Conservation (phyloP, 2,888 invertebrate species). For the Megalurothrips usitatus region DNA sequence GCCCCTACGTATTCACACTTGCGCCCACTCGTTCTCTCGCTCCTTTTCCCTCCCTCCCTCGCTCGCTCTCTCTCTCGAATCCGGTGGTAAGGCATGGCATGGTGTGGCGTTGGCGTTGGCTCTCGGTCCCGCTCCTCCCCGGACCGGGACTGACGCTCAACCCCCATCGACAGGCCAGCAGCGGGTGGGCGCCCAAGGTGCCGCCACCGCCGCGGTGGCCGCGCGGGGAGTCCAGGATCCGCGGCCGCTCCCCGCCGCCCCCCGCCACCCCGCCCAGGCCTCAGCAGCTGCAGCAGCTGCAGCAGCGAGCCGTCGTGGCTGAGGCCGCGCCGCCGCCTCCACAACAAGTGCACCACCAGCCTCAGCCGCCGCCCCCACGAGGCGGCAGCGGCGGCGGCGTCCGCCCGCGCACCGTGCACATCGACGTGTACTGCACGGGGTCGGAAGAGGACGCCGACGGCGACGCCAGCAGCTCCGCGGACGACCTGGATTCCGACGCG, state of each 20-base stretch:
- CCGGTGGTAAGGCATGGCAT: no score
- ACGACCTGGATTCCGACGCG: slow-evolving; percentile 49
- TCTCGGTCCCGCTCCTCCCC: no score
- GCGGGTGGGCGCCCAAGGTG: slow-evolving; percentile 1
- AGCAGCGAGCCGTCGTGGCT: slow-evolving; percentile 38
- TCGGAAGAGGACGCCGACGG: slow-evolving; percentile 49
- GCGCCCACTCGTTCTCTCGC: no score
- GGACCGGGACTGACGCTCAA: no score
- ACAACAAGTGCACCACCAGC: no score
- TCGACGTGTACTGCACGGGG: slow-evolving; percentile 70
- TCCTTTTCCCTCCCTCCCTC: no score
- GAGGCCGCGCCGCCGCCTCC: slow-evolving; percentile 42
- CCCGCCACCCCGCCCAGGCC: slow-evolving; percentile 37
- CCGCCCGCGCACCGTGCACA: slow-evolving; percentile 59
- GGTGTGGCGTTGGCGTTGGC: no score
- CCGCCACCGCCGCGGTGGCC: slow-evolving; percentile 39
- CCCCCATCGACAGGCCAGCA: background rate
- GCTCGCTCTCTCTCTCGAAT: no score
- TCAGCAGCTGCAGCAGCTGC: slow-evolving; percentile 40
- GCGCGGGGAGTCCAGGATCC: slow-evolving; percentile 34
- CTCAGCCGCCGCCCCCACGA: no score
- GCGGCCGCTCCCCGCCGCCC: slow-evolving; percentile 35
- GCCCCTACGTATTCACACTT: no score
- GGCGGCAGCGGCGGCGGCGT: background rate
- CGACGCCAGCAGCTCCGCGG: slow-evolving; percentile 46